Evolutionary conservation across 1,140 invertebrate species (phyloP), one percentile per base, ranked within the genome.

Genomic region (Mycetomoellerius zeteki): DNA sequence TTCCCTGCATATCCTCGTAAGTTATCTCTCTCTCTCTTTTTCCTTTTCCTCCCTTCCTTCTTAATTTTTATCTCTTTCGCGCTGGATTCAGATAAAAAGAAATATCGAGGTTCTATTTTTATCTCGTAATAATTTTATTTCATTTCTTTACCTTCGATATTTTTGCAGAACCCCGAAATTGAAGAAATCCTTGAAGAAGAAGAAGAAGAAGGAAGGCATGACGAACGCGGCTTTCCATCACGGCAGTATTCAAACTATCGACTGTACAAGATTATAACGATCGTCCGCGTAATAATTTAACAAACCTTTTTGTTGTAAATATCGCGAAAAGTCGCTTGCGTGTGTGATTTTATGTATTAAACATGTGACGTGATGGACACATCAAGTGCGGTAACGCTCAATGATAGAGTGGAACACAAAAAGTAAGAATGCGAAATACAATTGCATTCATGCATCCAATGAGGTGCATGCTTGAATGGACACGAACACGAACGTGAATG

Each of bases 1-100:
- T 97, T 56, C 98, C 98, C 12, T 98, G 97, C 91, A 96, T 96
- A 90, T 96, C 96, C 72, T 96, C 95, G 96, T 97, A 93, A 95
- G 94, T 90, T 50, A 0, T 21, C 50, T 30, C 10, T 67, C 2
- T 43, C 1, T 47, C 5, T 24, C 33, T 21, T 14, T 58, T 73
- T 65, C 12, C 1, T 10, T 65, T 3, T 65, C n/a, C 5, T 30
- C 0, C 12, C 16, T 21, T 12, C 2, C 16, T 43, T 43, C 8
- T 43, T 43, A 43, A 43, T 10, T 43, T 43, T 43, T 78, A 54
- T 54, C 16, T 69, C 7, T 21, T 5, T 37, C 4, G 3, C 16
- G 0, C 54, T 30, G 27, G 4, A 72, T 30, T 73, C 19, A n/a
- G 33, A 8, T 2, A 24, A 43, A 37, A 37, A 75, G 0, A 58